Base-by-base conservation (phyloP, 2,797 vertebrate genomes). In the Hippopotamyrus pictus region DNA sequence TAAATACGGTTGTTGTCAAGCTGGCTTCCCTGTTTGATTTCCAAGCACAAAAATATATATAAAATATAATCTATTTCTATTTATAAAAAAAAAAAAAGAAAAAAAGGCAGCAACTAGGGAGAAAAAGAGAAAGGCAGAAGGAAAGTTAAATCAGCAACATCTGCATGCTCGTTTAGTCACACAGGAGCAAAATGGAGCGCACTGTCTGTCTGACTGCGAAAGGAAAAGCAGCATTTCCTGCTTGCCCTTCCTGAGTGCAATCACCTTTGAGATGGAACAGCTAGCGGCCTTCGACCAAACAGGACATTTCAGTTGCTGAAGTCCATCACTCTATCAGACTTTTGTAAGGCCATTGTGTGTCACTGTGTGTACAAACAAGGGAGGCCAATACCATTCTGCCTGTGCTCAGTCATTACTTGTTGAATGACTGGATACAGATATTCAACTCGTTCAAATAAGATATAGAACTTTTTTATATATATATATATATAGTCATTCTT, bases 61-160 rank as follows among this genome's bases (percentile, higher is more conserved):
- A 96, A 94, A 94, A 96, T 96, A 96, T 89, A 95, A 94, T 95
- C 94, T 95, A 95, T 95, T 93, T 92, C 83, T 91, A 89, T 94
- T 93, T 90, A 92, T 91, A 82, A 94, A 95, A 95, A 91, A 88
- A 87, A 37, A 19, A 19, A 4, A 69, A 92, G 51, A 88, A 92
- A 90, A 94, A 94, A 96, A 95, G 94, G 94, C 94, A 94, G 94
- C 92, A 90, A 94, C 94, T 95, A 93, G 88, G 93, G 93, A 93
- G 93, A 92, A 92, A 94, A 46, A 86, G 29, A 85, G 48, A 84
- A 57, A 59, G 65, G 93, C 92, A 89, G 91, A 12, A 73, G 87
- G 22, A 94, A 94, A 95, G 90, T 94, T 92, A 46, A 90, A 90
- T 88, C 92, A 90, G 65, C 89, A 88, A 91, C 92, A 88, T 90